These are phyloP conservation scores for Drosophila fungiperda DNA, from an alignment of 2,888 invertebrate genomes.

Conservation along the genomic window DNA sequence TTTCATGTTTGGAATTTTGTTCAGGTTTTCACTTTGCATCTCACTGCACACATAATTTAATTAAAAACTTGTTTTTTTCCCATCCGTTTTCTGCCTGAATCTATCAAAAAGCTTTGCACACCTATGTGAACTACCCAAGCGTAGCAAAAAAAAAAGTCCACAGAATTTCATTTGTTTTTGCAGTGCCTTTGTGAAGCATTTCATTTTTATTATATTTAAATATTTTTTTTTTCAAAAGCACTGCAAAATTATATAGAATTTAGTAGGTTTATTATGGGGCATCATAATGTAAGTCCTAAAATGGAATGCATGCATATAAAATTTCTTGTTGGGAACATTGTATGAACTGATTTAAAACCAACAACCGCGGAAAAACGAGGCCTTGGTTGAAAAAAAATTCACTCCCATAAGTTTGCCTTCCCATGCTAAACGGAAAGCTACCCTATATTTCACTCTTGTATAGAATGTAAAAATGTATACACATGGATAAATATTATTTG, in stretches of 20 bases:
- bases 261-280: slow-evolving; percentile 73
- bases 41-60: slow-evolving; percentile 78
- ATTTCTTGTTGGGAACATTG: slow-evolving; percentile 14
- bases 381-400: neutral
- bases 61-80: slow-evolving; percentile 60
- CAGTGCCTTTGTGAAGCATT: slow-evolving; percentile 53
- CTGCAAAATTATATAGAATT: slow-evolving; percentile 71
- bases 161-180: slow-evolving; percentile 62
- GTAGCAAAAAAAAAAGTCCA: slow-evolving; percentile 43
- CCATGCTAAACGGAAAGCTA: slow-evolving; percentile 1
- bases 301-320: slow-evolving; percentile 40
- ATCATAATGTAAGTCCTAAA: slow-evolving; percentile 45
- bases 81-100: slow-evolving; percentile 30
- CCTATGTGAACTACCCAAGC: slow-evolving; percentile 54
- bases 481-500: neutral
- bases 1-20: slow-evolving; percentile 49
- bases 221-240: slow-evolving; percentile 56
- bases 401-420: neutral
- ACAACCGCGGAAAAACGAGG: slow-evolving; percentile 17
- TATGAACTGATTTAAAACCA: slow-evolving; percentile 30
- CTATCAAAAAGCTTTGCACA: slow-evolving; percentile 61
- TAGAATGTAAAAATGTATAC: neutral
- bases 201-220: slow-evolving; percentile 39
- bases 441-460: slow-evolving; percentile 1
- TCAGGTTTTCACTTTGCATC: slow-evolving; percentile 60